Evolutionary conservation across 2,888 invertebrate genomes (phyloP).

Genomic region (Iselma pallidipennis): DNA sequence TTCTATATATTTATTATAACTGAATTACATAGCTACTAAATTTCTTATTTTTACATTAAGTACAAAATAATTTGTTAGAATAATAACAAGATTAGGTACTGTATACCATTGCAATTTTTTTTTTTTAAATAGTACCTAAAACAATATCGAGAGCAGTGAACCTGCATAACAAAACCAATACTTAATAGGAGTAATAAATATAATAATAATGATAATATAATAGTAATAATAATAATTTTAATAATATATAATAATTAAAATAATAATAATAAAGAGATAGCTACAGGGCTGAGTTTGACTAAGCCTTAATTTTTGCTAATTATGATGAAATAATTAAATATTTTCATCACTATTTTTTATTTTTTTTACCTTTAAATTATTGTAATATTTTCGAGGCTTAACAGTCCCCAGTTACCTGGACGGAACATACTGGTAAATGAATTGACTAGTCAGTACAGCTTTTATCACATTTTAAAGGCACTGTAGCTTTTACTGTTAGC

Average conservation of each 20-base stretch:
- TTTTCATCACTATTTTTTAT: neutral
- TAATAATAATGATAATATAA: slow-evolving; percentile 22
- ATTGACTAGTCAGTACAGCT: slow-evolving; percentile 22
- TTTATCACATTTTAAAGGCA: slow-evolving; percentile 22
- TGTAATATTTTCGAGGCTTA: neutral
- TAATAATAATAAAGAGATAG: neutral
- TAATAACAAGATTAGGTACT: slow-evolving; percentile 21
- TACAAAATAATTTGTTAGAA: slow-evolving; percentile 27
- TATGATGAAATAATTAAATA: neutral
- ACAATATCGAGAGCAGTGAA: slow-evolving; percentile 22
- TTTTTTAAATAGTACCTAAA: slow-evolving; percentile 21
- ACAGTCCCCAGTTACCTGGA: slow-evolving; percentile 12
- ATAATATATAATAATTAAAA: slow-evolving; percentile 31
- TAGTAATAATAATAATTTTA: slow-evolving; percentile 33
- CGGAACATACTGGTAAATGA: slow-evolving; percentile 16
- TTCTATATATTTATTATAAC: slow-evolving; percentile 47
- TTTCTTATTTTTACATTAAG: slow-evolving; percentile 36
- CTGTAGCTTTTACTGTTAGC: slow-evolving; percentile 12
- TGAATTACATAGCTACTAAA: slow-evolving; percentile 40
- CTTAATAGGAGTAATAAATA: slow-evolving; percentile 1
- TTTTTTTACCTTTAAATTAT: neutral
- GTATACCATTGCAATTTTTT: slow-evolving; percentile 24
- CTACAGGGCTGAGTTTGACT: slow-evolving; percentile 1
- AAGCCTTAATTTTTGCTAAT: neutral
- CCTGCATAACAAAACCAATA: slow-evolving; percentile 29